phyloP scores from a whole-genome alignment of 1,140 invertebrate species.

The Drosophila burlai region DNA sequence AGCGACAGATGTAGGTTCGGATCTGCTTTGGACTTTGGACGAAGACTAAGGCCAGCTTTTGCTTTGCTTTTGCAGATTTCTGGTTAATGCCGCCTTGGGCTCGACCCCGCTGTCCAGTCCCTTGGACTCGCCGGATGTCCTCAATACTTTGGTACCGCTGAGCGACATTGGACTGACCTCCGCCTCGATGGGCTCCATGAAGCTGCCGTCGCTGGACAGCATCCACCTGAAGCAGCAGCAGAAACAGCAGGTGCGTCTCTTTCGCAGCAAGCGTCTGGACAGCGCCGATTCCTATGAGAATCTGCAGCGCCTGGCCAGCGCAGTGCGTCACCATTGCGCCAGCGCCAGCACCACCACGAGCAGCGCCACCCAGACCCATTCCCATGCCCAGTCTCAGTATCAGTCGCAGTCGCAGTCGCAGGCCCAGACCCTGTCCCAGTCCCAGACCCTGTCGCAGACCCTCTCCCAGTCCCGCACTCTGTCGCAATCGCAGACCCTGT shows the following conservation, averaged over 20 bases:
- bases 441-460: conserved; percentile 14
- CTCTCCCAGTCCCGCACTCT: conserved; percentile 5
- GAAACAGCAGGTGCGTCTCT: conserved; percentile 82
- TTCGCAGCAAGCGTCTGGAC: conserved; percentile 80
- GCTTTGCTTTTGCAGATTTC: conserved; percentile 86
- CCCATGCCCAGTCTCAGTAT: conserved; percentile 7
- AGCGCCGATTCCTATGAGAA: conserved; percentile 82
- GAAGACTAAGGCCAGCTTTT: not conserved
- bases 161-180: conserved; percentile 82
- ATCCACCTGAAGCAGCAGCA: conserved; percentile 82
- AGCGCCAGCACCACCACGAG: conserved; percentile 55
- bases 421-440: conserved; percentile 9
- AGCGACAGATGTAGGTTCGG: conserved; percentile 92
- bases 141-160: conserved; percentile 80
- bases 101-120: conserved; percentile 88
- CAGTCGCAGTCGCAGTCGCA: conserved; percentile 15
- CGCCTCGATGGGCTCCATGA: conserved; percentile 82
- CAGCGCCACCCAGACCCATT: conserved; percentile 49
- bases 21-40: not conserved
- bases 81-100: conserved; percentile 87
- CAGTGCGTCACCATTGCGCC: conserved; percentile 51
- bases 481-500: conserved; percentile 7
- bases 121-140: conserved; percentile 87
- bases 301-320: conserved; percentile 78
- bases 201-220: conserved; percentile 83